Evolutionary conservation across 37 sponge, comb jelly and placozoan species (phyloP).

Genomic region (Lycopodina hypogea): DNA sequence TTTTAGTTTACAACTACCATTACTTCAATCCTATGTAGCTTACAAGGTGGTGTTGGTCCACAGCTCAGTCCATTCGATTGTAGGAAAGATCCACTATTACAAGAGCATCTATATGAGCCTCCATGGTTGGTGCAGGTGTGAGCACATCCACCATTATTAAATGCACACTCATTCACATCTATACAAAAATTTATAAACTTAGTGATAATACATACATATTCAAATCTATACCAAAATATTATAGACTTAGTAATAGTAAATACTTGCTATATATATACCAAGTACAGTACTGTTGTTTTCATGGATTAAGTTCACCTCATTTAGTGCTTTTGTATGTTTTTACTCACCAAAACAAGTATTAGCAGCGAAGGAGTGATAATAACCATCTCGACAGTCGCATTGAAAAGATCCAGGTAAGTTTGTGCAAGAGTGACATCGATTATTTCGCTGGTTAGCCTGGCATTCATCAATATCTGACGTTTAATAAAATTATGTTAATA

Average conservation of each 20-base stretch:
- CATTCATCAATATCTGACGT: too few species aligned
- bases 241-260: too few species aligned
- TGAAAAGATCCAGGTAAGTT: slow-evolving; percentile 38
- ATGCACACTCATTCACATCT: slow-evolving; percentile 81
- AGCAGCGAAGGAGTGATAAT: slow-evolving; percentile 24
- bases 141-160: slow-evolving; percentile 29
- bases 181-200: not conserved
- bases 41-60: not conserved
- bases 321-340: not conserved
- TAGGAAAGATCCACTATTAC: slow-evolving; percentile 3
- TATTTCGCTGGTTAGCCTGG: not conserved
- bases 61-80: slow-evolving; percentile 14
- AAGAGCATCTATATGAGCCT: slow-evolving; percentile 35
- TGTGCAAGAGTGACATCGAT: slow-evolving; percentile 28
- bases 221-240: too few species aligned
- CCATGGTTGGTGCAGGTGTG: slow-evolving; percentile 34
- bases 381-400: slow-evolving; percentile 43
- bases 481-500: not conserved
- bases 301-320: not conserved
- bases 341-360: slow-evolving; percentile 34
- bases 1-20: too few species aligned
- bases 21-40: not conserved
- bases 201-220: not conserved
- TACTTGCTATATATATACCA: not conserved
- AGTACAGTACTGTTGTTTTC: not conserved